These are phyloP conservation scores for Laothoe populi DNA, from an alignment of 2,888 invertebrate genomes.

Conservation along the genomic window DNA sequence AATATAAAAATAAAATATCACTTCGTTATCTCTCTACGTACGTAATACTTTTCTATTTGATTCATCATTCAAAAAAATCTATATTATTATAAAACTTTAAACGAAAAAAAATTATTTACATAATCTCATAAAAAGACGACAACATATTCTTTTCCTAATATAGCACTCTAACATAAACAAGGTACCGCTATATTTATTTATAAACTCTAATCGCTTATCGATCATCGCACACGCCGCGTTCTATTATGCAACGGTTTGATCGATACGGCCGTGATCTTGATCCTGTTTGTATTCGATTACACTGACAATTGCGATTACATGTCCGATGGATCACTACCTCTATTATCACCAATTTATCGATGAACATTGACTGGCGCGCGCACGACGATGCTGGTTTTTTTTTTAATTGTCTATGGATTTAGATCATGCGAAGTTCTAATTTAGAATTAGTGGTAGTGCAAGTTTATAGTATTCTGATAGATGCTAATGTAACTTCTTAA, in stretches of 20 bases:
- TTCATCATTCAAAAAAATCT: too few species aligned
- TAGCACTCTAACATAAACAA: background rate
- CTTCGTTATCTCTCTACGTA: too few species aligned
- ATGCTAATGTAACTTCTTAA: too few species aligned
- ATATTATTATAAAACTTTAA: too few species aligned
- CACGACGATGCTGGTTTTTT: background rate
- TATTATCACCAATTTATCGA: conserved; percentile 21
- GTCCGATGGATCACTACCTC: conserved; percentile 25
- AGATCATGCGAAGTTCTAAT: conserved; percentile 19
- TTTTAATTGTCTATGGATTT: background rate
- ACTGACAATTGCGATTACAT: conserved; percentile 37
- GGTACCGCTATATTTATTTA: background rate
- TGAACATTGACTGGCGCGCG: conserved; percentile 19
- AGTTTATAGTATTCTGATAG: too few species aligned
- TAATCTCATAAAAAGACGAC: background rate
- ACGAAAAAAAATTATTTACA: too few species aligned
- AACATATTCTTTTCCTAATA: background rate
- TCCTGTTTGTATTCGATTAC: conserved; percentile 62
- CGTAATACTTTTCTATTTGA: too few species aligned
- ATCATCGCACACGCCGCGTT: conserved; percentile 38
- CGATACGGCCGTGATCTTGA: conserved; percentile 70
- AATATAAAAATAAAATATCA: too few species aligned
- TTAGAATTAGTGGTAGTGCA: background rate
- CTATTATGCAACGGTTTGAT: conserved; percentile 49
- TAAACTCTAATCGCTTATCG: conserved; percentile 32